Base-by-base conservation (phyloP, 2,888 invertebrate genomes). In the Drosophila tripunctata region DNA sequence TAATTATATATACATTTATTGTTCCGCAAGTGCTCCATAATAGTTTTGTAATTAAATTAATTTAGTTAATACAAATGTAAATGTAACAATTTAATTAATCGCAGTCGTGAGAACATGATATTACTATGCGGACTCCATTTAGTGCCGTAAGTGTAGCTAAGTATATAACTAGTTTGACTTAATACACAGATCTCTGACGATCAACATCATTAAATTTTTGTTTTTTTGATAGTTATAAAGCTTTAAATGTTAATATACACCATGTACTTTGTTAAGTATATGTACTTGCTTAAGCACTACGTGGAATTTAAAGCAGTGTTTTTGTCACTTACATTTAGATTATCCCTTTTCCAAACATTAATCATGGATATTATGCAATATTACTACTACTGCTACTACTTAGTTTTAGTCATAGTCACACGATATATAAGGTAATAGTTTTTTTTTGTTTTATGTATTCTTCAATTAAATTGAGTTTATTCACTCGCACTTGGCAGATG, bases 221-320 rank as follows among this genome's bases (percentile, higher is more conserved):
- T 36, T 36, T 12, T 40, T 40, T 52, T 43, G 38, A 61, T 61
- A 27, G 8, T 10, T 27, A 10, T 27, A 55, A 65, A 62, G 67
- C 45, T 67, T 50, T 40, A 17, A 15, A 44, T 54, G 33, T 55
- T 10, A 36, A 5, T 30, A 14, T 40, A 17, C 35, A 40, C 22
- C 15, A 27, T 43, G 8, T n/a, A 22, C 14, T 27, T 8, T 27
- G 24, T 27, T 27, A 21, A 21, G 10, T 36, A 21, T 41, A 15
- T 10, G 12, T 40, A 24, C 41, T 41, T 43, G 15, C 43, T 27
- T 24, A 14, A 24, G 14, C 27, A 5, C 24, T 43, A 43, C 24
- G 24, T 27, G 24, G 43, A 14, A 27, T 21, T 21, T 40, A 21
- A 30, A 50, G 38, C 24, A 15, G 17, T 36, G 38, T 17, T 30